Base-by-base conservation (phyloP, 2,888 invertebrate species). In the Macroteleia sp. region DNA sequence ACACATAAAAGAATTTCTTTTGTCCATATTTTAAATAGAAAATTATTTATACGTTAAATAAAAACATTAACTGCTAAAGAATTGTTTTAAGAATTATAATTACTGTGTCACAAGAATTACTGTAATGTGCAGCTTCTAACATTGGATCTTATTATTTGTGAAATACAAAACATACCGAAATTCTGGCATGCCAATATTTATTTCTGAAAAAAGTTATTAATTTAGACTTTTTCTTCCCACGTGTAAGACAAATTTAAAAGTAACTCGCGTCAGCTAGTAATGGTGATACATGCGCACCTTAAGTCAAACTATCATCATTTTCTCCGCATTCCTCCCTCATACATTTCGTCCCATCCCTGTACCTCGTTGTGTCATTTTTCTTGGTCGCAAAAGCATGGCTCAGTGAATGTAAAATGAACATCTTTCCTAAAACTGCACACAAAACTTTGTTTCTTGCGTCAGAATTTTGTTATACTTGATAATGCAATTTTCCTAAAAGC, bases 401-500 rank as follows among this genome's bases (percentile, higher is more conserved):
- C 46, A 41, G 41, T 64, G 56, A 64, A 73, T 64, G 64, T 32
- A 42, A 64, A 64, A 64, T 64, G 48, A 32, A 73, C 57, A 50
- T 64, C 42, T 50, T 39, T 32, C 22, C 44, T 46, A 9, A 44
- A 71, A 62, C 62, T 62, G 17, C 62, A 22, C 41, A 10, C 54
- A 57, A 50, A 48, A 76, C 62, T 76, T 69, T 70, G 57, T 69
- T 57, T 54, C 71, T 48, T 36, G 50, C 62, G 32, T 48, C 20
- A 67, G 50, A 79, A 70, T 79, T 74, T 66, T 79, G 76, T 81
- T 74, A 77, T 79, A 79, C 80, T 80, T 80, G 77, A 79, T 82
- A 82, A 82, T 82, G 82, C 71, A 82, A 82, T 82, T 82, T 79
- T 61, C 70, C 76, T 79, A 67, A 82, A 78, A 82, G 79, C 79